phyloP scores from a whole-genome alignment of 1,140 invertebrate genomes.

The Pteromalus puparum region DNA sequence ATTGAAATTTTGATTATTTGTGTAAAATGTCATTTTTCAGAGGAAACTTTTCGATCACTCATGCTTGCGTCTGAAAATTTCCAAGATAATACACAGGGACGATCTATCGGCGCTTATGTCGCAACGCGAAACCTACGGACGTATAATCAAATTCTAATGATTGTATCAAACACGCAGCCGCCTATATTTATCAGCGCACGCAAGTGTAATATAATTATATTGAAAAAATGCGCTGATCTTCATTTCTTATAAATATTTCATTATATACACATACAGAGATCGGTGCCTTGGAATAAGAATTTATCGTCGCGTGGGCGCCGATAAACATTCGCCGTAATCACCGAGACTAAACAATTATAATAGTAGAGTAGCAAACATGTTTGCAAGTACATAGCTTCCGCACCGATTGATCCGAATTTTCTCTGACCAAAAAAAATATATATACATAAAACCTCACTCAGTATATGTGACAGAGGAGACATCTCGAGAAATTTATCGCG shows the following conservation, averaged over 20 bases:
- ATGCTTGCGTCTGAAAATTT: no score
- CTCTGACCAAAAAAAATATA: no score
- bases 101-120: no score
- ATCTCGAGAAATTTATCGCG: not conserved
- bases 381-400: no score
- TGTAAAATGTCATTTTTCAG: no score
- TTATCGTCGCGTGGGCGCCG: slow-evolving; percentile 14
- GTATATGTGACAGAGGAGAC: no score
- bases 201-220: not conserved
- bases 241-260: slow-evolving; percentile 36
- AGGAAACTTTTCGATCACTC: no score
- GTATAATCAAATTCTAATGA: not conserved
- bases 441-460: no score
- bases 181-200: not conserved
- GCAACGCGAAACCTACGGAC: not conserved
- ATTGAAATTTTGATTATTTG: no score
- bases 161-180: not conserved
- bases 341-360: not conserved
- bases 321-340: slow-evolving; percentile 19
- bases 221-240: slow-evolving; percentile 3
- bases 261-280: not conserved
- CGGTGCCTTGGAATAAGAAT: slow-evolving; percentile 36
- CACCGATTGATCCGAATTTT: no score
- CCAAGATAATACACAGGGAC: no score
- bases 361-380: not conserved